Evolutionary conservation across 2,797 vertebrate genomes (phyloP), one percentile per base, ranked within the genome.

Genomic region (Mus minutoides): DNA sequence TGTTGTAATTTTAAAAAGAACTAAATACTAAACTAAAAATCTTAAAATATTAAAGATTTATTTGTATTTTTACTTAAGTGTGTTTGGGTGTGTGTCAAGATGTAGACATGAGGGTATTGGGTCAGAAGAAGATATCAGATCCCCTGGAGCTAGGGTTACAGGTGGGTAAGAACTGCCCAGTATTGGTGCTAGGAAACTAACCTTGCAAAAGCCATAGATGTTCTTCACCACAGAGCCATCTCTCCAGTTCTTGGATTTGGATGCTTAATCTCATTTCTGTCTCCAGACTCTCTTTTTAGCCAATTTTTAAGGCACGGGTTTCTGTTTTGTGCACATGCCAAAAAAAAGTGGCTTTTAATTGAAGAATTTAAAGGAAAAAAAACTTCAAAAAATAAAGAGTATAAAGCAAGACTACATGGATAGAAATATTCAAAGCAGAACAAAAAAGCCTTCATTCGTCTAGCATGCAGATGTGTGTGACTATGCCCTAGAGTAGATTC

Each of bases 311-410:
- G 69, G 49, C 1, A 29, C 14, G 1, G 37, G 9, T 79, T 54
- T 37, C 6, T 31, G 16, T 77, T 37, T 40, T 97, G 52, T 93
- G 49, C 26, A 69, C 90, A 62, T 14, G 8, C 52, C 56, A 49
- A 49, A 34, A 58, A 14, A n/a, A 88, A 94, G 2, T 87, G 62
- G 77, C 0, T 52, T 87, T 52, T 67, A 69, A 80, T 79, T 80
- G 19, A 77, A 64, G 13, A 92, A 77, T 84, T 73, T 95, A 64
- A 77, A 77, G 79, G 79, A 69, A 69, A 90, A 90, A 73, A 83
- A 9, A 94, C 13, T 92, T 90, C 3, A 24, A 88, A 86, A 95
- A 96, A 69, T 62, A 95, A 31, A 92, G 90, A 92, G 62, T 52
- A 76, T 11, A 96, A 80, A 73, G 11, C 58, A 73, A 92, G 6